Evolutionary conservation across 2,113 vertebrate genomes (phyloP), one percentile per base, ranked within the genome.

Genomic region (Alectura lathami): DNA sequence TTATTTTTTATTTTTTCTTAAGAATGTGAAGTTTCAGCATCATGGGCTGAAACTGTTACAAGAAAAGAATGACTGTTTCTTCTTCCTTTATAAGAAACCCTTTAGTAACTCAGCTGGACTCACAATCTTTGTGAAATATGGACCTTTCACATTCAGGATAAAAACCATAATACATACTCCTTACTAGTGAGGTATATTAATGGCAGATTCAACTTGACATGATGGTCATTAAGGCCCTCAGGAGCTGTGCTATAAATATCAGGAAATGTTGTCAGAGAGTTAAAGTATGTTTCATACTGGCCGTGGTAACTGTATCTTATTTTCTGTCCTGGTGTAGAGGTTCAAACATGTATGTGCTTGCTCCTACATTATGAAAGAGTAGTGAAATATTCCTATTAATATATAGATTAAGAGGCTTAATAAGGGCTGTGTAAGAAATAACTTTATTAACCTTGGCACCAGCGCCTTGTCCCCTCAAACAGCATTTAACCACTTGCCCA

Each of bases 221-320:
- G 95, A 91, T 97, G 94, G 97, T 96, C 96, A 97, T 97, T 96
- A 96, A 20, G 57, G 53, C 85, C 93, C 96, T 96, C 83, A 95
- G 92, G 90, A 97, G 27, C 79, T 97, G 63, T 43, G 36, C 88
- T 97, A 94, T 97, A 97, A 98, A 98, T 96, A 96, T 96, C 97
- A 97, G 53, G 62, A 95, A 82, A 51, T 90, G 85, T 93, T 97
- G 96, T 97, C 89, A 92, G 93, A 89, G 29, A 92, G 86, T 88
- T 95, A 97, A 97, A 97, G 38, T 38, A 45, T 91, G 45, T 95
- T 97, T 97, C 81, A 29, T 69, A 85, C 20, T 86, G 48, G 8
- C 59, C 95, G 6, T 0, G 2, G 67, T 85, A 96, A 45, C 57
- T 21, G 73, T 43, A 51, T 85, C 45, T 89, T 88, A 66, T 88